These are phyloP conservation scores for Gephyroberyx darwinii DNA, from an alignment of 2,797 vertebrate species.

Conservation along the genomic window DNA sequence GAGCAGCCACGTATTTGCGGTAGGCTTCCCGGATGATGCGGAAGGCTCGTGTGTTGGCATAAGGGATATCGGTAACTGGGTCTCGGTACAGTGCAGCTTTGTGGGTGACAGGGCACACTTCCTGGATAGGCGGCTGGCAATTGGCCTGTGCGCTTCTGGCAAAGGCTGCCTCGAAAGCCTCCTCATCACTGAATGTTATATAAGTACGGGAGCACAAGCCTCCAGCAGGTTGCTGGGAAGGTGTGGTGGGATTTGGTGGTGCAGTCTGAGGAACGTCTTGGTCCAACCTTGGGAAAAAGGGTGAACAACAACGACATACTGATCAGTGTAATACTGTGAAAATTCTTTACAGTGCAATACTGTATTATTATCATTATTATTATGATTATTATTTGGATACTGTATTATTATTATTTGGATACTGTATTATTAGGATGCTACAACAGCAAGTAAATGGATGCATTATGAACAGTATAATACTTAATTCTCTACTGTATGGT, in stretches of 20 bases:
- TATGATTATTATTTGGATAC: too few species aligned
- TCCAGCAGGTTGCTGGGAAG: constrained; percentile 42
- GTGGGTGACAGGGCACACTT: constrained; percentile 95
- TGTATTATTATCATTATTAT: too few species aligned
- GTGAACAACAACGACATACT: background rate
- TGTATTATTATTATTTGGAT: too few species aligned
- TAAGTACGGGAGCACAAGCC: constrained; percentile 91
- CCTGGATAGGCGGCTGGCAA: constrained; percentile 84
- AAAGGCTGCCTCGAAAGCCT: constrained; percentile 87
- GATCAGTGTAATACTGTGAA: background rate
- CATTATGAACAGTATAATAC: too few species aligned
- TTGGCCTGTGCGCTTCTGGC: constrained; percentile 52
- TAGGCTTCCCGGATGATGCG: constrained; percentile 96
- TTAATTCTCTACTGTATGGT: too few species aligned
- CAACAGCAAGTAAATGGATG: too few species aligned
- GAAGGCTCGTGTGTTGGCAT: constrained; percentile 91
- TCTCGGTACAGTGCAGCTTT: constrained; percentile 91
- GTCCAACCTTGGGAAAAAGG: constrained; percentile 84
- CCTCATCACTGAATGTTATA: constrained; percentile 93
- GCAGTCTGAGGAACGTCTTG: constrained; percentile 81
- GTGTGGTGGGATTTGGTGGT: constrained; percentile 54
- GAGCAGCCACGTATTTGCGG: constrained; percentile 92
- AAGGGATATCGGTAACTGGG: constrained; percentile 96
- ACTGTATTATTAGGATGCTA: too few species aligned
- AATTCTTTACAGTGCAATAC: too few species aligned